Percentiles rank a stretch among this genome's conserved stretches.
phyloP scores from a whole-genome alignment of 1,140 invertebrate species.

The Drosophila tropicalis region DNA sequence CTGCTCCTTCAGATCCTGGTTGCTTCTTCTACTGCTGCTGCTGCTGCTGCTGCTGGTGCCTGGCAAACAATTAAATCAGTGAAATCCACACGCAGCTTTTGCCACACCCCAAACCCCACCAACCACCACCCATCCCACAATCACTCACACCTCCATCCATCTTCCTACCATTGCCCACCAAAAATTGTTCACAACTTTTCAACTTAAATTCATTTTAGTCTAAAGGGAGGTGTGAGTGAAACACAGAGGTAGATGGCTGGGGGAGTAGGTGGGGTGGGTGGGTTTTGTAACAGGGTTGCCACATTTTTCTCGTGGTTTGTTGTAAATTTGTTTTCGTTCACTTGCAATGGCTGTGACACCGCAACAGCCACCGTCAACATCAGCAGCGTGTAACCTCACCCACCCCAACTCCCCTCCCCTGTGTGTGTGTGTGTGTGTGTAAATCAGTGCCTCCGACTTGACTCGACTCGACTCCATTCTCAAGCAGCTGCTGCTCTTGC shows the following conservation, averaged over 20 bases:
- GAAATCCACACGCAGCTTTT: constrained; percentile 76
- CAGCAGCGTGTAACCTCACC: constrained; percentile 11
- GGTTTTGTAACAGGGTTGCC: constrained; percentile 53
- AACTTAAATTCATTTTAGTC: constrained; percentile 79
- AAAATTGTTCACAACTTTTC: constrained; percentile 81
- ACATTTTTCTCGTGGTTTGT: constrained; percentile 78
- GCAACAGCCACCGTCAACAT: constrained; percentile 41
- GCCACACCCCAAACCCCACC: neutral
- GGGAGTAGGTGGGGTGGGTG: neutral
- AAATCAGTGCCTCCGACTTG: constrained; percentile 72
- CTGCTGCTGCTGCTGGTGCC: constrained; percentile 17
- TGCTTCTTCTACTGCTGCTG: neutral
- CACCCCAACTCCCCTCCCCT: neutral
- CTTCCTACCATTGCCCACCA: constrained; percentile 37
- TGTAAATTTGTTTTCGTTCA: constrained; percentile 81
- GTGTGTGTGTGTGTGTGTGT: constrained; percentile 45
- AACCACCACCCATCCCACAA: constrained; percentile 8
- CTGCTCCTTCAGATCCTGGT: constrained; percentile 22
- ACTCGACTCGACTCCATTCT: constrained; percentile 25
- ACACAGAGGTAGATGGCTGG: neutral
- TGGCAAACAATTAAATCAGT: constrained; percentile 77
- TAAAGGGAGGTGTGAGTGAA: constrained; percentile 2
- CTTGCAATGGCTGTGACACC: constrained; percentile 75
- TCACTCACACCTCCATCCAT: neutral
- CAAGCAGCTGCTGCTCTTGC: constrained; percentile 13